These are phyloP conservation scores for Metallyticus violacea DNA, from an alignment of 2,888 invertebrate genomes.

Conservation along the genomic window DNA sequence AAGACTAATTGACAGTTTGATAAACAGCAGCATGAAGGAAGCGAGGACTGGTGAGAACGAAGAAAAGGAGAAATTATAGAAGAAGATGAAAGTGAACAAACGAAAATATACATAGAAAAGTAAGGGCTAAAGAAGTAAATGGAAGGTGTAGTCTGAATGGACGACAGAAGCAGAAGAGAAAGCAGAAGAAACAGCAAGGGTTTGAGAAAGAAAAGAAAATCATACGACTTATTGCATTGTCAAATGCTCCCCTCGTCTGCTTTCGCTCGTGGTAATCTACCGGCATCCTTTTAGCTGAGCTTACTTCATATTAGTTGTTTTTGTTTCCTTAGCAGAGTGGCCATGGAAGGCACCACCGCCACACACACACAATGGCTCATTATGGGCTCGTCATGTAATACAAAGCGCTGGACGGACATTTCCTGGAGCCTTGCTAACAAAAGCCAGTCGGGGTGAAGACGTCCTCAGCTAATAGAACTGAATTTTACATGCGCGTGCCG, in stretches of 20 bases:
- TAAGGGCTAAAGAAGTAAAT: no score
- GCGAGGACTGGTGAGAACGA: no score
- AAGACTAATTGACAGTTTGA: no score
- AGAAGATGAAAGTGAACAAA: no score
- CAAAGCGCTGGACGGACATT: background rate
- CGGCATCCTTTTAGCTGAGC: background rate
- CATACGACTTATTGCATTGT: no score
- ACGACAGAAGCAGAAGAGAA: background rate
- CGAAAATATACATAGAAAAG: no score
- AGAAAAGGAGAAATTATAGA: no score
- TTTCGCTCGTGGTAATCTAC: background rate
- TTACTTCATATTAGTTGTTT: no score
- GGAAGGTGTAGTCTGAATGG: no score
- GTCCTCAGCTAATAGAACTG: background rate
- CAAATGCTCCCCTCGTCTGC: background rate
- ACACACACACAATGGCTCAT: constrained; percentile 13
- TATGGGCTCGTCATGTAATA: constrained; percentile 2
- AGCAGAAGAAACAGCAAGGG: no score
- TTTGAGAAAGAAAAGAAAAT: background rate
- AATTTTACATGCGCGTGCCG: background rate
- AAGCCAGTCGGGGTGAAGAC: background rate
- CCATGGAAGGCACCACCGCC: background rate
- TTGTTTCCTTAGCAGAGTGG: background rate
- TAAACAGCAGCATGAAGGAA: no score
- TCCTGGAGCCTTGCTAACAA: background rate